Evolutionary conservation across 2,113 vertebrate species (phyloP).

Genomic region (Menura novaehollandiae): DNA sequence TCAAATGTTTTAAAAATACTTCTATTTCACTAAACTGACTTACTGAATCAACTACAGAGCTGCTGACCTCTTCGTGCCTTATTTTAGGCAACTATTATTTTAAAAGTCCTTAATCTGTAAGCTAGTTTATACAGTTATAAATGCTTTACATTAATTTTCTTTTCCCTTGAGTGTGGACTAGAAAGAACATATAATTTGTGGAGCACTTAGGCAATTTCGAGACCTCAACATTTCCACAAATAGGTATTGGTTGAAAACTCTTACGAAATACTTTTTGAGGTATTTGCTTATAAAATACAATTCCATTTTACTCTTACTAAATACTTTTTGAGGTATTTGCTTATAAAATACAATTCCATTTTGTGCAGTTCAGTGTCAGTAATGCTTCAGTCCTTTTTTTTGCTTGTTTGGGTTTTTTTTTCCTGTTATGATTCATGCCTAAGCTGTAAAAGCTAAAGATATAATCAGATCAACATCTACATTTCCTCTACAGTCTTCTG

Average conservation of each 20-base stretch:
- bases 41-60: neutral
- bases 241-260: neutral
- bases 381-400: neutral
- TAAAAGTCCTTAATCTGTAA: neutral
- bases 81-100: neutral
- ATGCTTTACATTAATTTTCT: neutral
- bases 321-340: neutral
- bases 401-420: neutral
- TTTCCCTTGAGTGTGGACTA: neutral
- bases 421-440: neutral
- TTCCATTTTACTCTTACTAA: neutral
- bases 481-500: neutral
- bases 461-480: neutral
- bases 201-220: neutral
- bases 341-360: neutral
- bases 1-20: neutral
- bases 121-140: neutral
- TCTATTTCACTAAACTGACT: neutral
- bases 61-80: neutral
- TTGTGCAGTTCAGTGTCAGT: neutral
- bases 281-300: neutral
- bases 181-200: neutral
- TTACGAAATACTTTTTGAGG: neutral
- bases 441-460: neutral
- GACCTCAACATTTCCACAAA: neutral